phyloP scores from a whole-genome alignment of 1,140 invertebrate genomes.

The Panonychus citri region DNA sequence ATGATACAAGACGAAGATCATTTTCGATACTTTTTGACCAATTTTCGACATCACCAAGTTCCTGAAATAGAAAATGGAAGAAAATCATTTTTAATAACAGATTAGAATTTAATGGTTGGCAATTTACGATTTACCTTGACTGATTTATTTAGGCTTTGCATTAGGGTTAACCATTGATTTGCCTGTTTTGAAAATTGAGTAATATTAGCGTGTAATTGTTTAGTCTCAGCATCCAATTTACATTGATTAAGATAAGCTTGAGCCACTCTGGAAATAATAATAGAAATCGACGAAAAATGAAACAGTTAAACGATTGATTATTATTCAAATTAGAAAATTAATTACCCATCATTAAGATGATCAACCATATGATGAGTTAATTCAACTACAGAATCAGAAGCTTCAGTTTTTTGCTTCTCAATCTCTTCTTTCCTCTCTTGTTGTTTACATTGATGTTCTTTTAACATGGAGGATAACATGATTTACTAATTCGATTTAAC shows the following conservation, averaged over 20 bases:
- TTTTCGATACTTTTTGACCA: conserved; percentile 91
- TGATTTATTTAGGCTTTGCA: conserved; percentile 82
- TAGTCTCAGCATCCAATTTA: conserved; percentile 83
- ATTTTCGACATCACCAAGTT: conserved; percentile 94
- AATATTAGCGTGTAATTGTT: conserved; percentile 79
- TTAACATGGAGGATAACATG: conserved; percentile 63
- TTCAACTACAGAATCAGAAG: conserved; percentile 64
- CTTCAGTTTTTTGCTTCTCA: conserved; percentile 68
- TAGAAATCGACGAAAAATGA: too few species aligned
- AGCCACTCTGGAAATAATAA: conserved; percentile 43
- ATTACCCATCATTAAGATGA: conserved; percentile 86
- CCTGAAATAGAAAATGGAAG: conserved; percentile 25
- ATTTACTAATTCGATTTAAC: too few species aligned
- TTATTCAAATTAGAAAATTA: conserved; percentile 8
- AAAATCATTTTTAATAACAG: background rate
- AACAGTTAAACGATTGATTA: background rate
- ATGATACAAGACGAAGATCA: conserved; percentile 78
- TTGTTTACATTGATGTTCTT: conserved; percentile 61
- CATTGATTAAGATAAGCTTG: conserved; percentile 97
- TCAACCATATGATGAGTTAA: conserved; percentile 82
- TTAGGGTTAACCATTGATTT: conserved; percentile 74
- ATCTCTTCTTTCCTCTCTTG: conserved; percentile 41
- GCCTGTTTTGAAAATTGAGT: conserved; percentile 87
- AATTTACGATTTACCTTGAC: conserved; percentile 37
- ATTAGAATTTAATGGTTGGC: background rate